A percentile compares a stretch with the other conserved stretches of the same genome.
Evolutionary conservation across 2,113 vertebrate species (phyloP).

Genomic region (Pteropus alecto): DNA sequence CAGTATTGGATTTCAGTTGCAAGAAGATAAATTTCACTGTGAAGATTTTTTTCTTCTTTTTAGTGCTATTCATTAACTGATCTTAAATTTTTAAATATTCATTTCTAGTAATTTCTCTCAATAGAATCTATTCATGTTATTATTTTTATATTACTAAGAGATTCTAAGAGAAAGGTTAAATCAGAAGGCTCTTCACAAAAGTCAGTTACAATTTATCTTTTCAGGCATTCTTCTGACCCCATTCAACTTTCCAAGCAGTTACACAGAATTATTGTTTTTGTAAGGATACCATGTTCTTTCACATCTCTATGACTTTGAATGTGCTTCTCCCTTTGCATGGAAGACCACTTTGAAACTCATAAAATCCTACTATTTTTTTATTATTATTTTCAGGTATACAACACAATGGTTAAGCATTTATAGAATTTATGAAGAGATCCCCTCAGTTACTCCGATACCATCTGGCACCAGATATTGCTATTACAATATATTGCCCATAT

Average conservation of each 20-base stretch:
- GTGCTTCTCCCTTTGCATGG: neutral
- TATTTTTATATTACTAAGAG: neutral
- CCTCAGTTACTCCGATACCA: too few species aligned
- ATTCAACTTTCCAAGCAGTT: neutral
- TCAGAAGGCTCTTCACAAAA: neutral
- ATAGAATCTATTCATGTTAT: neutral
- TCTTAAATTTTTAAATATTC: neutral
- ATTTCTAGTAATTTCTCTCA: neutral
- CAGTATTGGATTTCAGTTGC: neutral
- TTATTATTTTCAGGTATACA: too few species aligned
- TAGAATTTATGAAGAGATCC: too few species aligned
- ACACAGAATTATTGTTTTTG: neutral
- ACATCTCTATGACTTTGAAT: neutral
- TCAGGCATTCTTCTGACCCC: neutral
- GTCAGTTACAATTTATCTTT: neutral
- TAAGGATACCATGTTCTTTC: neutral
- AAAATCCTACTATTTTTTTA: neutral
- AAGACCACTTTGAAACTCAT: neutral
- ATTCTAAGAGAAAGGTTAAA: neutral
- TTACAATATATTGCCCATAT: too few species aligned
- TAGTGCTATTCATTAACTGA: neutral
- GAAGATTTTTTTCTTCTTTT: neutral
- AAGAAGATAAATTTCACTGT: neutral
- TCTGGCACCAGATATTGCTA: too few species aligned
- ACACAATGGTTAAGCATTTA: too few species aligned